Evolutionary conservation across 2,888 invertebrate genomes (phyloP), one percentile per base, ranked within the genome.

Genomic region (Saturnia japonica): DNA sequence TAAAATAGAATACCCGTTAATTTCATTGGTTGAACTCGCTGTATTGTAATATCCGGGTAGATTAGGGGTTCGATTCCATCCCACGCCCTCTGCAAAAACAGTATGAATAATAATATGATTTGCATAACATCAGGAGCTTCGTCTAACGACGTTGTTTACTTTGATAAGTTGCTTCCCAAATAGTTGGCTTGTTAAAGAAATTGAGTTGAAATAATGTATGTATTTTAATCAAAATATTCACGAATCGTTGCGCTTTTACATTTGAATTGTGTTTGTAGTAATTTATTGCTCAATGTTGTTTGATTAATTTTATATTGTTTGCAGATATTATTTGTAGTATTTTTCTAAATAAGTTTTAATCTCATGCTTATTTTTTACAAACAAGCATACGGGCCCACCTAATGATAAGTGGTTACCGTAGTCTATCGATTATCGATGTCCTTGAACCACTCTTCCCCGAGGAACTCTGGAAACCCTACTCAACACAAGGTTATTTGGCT

Each of bases 21-120:
- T 71, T 72, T 74, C 70, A 68, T 72, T 70, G 76, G 76, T 72
- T 77, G 82, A 71, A 76, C 75, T 34, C 70, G 71, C 82, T 82
- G 83, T 72, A 78, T 88, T 82, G 89, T 82, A 79, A 74, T 77
- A 80, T 77, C 74, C 78, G 82, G 82, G 81, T 83, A 91, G 91
- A 93, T 93, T 92, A 91, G 91, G 90, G 89, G 81, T 83, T 83
- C 85, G 82, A 82, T 86, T 82, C 85, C 84, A 82, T 84, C 80
- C 75, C 79, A 82, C 84, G 88, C 93, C 91, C 93, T 93, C 85
- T 88, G 85, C 88, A 91, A 92, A 93, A 92, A 93, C 93, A 91
- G 88, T 89, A 92, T 93, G 93, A 93, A 93, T 93, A 93, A 93
- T 93, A 93, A 93, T 91, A 80, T 83, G 84, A 93, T 93, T 91